These are phyloP conservation scores for Tachystola acroxantha DNA, from an alignment of 2,888 invertebrate genomes.

Conservation along the genomic window DNA sequence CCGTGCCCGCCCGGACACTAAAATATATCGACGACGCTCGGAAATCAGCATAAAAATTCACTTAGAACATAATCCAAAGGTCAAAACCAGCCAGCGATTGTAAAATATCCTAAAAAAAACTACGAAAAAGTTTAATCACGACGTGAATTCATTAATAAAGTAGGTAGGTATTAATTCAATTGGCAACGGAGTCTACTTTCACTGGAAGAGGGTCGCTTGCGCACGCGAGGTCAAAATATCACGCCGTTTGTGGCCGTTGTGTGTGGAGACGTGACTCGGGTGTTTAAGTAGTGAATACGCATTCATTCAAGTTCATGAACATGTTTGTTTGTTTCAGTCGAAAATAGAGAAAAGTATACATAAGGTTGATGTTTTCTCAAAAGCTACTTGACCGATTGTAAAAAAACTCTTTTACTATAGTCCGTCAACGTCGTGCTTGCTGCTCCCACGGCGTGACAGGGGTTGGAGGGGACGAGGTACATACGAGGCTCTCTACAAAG, in stretches of 20 bases:
- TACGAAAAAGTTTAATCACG: conserved; percentile 4
- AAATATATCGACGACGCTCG: too few relatives aligned
- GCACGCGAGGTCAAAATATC: conserved; percentile 7
- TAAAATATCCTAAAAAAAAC: background rate
- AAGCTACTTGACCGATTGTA: too few relatives aligned
- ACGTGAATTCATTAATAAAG: conserved; percentile 9
- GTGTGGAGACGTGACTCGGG: background rate
- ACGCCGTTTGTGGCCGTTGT: background rate
- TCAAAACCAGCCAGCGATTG: background rate
- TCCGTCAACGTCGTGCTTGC: too few relatives aligned
- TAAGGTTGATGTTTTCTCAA: too few relatives aligned
- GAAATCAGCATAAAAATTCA: too few relatives aligned
- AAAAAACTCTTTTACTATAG: too few relatives aligned
- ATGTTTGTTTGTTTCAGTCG: too few relatives aligned
- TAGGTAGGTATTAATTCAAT: conserved; percentile 8
- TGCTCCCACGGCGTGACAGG: too few relatives aligned
- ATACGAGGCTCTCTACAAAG: too few relatives aligned
- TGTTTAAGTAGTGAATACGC: background rate
- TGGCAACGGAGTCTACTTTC: conserved; percentile 15
- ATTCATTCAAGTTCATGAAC: conserved; percentile 3
- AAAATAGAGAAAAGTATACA: too few relatives aligned
- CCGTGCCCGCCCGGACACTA: too few relatives aligned
- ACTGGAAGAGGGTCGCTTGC: conserved; percentile 19
- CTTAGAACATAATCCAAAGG: background rate
- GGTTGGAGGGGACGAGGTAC: too few relatives aligned